Conservation (phyloP, 2,797 vertebrate genomes). For the Carapus acus region DNA sequence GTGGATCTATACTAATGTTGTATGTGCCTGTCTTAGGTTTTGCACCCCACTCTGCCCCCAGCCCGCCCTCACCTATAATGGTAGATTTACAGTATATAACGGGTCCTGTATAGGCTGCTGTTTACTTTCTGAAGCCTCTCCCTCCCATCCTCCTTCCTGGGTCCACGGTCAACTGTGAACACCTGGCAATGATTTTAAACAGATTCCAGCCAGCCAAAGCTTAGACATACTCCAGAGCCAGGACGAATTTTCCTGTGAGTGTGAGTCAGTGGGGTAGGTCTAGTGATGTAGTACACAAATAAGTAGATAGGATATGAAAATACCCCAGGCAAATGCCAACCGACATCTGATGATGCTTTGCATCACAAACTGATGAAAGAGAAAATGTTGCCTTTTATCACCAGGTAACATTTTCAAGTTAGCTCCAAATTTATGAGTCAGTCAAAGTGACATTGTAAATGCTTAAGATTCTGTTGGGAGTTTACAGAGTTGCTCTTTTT, state of each 20-base stretch:
- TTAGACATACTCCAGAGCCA: conserved; percentile 52
- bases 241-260: conserved; percentile 33
- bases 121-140: conserved; percentile 66
- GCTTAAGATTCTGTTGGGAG: no score
- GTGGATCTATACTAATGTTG: conserved; percentile 34
- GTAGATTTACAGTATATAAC: conserved; percentile 35
- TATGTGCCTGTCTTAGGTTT: conserved; percentile 28
- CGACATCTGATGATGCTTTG: no score
- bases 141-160: conserved; percentile 50
- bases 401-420: no score
- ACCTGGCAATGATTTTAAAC: conserved; percentile 76
- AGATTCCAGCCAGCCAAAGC: conserved; percentile 62
- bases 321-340: no score
- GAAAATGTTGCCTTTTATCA: no score
- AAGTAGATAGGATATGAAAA: no score
- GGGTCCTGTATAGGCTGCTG: conserved; percentile 39
- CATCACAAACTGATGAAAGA: no score
- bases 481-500: no score
- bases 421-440: no score
- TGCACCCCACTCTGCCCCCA: conserved; percentile 7
- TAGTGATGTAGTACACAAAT: conserved; percentile 16
- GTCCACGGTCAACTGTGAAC: conserved; percentile 60
- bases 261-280: conserved; percentile 30
- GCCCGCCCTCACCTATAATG: not conserved
- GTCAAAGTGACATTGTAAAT: no score